Conservation (phyloP, 2,888 invertebrate species). For the Micropterix aruncella region DNA sequence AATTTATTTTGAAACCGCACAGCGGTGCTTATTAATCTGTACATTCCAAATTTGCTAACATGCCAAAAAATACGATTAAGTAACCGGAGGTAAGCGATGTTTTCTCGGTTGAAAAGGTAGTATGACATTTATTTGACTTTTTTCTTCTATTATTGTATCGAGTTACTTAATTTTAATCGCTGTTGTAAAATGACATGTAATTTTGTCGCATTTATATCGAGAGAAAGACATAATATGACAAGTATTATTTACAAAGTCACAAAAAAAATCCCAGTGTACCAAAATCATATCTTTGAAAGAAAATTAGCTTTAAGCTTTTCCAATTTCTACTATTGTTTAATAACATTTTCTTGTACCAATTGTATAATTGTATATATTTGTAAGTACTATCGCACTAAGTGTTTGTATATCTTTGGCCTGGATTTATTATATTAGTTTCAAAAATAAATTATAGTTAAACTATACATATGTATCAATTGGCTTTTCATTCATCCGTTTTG, state of each 20-base stretch:
- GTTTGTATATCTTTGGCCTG: background rate
- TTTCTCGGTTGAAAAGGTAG: constrained; percentile 28
- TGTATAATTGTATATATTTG: background rate
- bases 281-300: background rate
- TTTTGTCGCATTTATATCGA: background rate
- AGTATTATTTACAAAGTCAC: background rate
- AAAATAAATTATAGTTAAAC: background rate
- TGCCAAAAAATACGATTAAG: constrained; percentile 28
- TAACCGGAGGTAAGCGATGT: constrained; percentile 37
- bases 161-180: background rate
- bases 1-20: constrained; percentile 22
- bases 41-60: constrained; percentile 34
- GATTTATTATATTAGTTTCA: background rate
- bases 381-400: background rate
- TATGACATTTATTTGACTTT: constrained; percentile 45
- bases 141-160: constrained; percentile 4
- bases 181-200: background rate
- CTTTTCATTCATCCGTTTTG: background rate
- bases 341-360: background rate
- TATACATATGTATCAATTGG: background rate
- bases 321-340: background rate
- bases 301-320: background rate
- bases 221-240: too few relatives aligned
- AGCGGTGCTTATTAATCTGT: constrained; percentile 13
- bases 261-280: too few relatives aligned